A percentile compares a stretch with the other conserved stretches of the same genome.
phyloP scores from a whole-genome alignment of 2,113 vertebrate species.

The Chlorodrepanis virens region DNA sequence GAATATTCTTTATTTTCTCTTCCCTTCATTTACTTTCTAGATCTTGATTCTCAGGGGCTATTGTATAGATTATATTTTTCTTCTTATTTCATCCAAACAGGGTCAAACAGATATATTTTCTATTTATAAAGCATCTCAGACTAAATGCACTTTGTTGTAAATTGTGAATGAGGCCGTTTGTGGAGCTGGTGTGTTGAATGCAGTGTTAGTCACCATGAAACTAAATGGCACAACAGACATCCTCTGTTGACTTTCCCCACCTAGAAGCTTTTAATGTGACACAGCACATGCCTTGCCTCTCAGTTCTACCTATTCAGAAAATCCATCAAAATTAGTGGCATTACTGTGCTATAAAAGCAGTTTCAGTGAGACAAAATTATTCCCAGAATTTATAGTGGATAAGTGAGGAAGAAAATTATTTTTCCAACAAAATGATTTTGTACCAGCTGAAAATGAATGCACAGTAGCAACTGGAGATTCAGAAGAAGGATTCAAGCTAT shows the following conservation, averaged over 20 bases:
- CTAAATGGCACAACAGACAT: not conserved
- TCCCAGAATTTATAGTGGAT: not conserved
- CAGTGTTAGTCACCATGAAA: not conserved
- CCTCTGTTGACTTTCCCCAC: not conserved
- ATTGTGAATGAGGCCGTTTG: not conserved
- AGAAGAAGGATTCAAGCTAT: not conserved
- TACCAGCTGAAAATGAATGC: not conserved
- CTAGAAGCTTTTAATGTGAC: not conserved
- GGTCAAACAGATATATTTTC: not conserved
- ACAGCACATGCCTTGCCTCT: not conserved
- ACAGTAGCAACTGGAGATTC: not conserved
- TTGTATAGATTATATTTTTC: not conserved
- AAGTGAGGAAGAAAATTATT: not conserved
- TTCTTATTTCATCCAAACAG: not conserved
- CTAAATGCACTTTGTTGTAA: not conserved
- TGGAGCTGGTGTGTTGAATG: not conserved
- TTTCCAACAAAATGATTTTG: not conserved
- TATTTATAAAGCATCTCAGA: not conserved
- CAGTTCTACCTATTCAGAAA: not conserved
- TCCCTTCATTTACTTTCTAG: not conserved
- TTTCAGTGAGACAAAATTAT: not conserved
- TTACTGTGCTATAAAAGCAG: not conserved
- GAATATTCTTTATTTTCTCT: not conserved
- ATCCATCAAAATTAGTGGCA: not conserved
- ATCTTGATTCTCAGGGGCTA: not conserved